These are phyloP conservation scores for Manacus vitellinus DNA, from an alignment of 2,113 vertebrate species.

Conservation along the genomic window DNA sequence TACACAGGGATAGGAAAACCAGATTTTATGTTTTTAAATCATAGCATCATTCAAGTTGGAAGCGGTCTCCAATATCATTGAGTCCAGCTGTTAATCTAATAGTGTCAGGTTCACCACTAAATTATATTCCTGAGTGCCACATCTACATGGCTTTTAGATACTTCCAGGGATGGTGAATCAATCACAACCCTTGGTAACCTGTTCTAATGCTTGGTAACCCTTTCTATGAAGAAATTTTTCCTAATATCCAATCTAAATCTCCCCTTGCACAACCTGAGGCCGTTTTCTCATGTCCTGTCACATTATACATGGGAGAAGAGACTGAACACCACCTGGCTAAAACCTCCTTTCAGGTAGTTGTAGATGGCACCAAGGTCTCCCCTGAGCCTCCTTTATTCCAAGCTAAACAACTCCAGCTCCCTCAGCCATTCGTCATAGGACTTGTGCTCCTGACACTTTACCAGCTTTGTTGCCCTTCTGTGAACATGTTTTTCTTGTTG, in stretches of 20 bases:
- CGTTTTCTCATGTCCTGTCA: background rate
- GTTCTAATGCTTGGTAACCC: background rate
- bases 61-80: background rate
- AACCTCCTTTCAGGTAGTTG: background rate
- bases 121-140: background rate
- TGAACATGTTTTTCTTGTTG: background rate
- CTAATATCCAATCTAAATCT: background rate
- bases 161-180: background rate
- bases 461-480: accelerated
- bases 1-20: background rate
- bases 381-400: background rate
- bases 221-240: background rate
- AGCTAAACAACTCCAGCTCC: background rate
- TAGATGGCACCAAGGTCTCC: accelerated
- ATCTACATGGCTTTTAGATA: background rate
- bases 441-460: background rate
- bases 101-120: background rate
- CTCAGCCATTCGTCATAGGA: accelerated
- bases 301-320: background rate
- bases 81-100: accelerated
- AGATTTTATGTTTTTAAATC: background rate
- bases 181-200: background rate
- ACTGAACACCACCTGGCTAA: background rate
- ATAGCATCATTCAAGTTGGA: background rate
- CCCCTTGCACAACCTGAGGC: background rate